These are phyloP conservation scores for Meda fulgida DNA, from an alignment of 2,797 vertebrate species.

Conservation along the genomic window DNA sequence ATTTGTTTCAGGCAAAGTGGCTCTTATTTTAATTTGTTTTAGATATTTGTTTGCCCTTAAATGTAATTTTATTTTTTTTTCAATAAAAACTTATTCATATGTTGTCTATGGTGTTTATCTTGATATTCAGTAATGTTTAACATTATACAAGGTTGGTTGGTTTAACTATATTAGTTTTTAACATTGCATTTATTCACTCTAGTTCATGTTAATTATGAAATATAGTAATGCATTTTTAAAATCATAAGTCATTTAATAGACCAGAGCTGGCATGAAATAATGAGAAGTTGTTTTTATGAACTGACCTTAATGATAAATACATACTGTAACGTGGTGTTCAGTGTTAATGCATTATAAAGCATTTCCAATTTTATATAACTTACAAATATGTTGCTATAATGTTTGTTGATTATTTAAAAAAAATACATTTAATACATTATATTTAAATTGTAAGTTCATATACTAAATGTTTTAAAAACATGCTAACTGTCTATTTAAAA, in stretches of 20 bases:
- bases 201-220: not conserved
- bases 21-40: constrained; percentile 14
- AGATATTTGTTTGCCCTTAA: not conserved
- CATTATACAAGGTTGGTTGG: not conserved
- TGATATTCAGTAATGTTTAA: not conserved
- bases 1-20: not conserved
- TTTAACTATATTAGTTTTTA: not conserved
- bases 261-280: no score
- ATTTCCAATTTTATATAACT: no score
- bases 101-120: not conserved
- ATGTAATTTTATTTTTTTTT: constrained; percentile 50
- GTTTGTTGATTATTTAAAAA: not conserved
- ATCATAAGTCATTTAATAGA: not conserved
- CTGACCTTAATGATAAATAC: no score
- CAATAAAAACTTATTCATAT: constrained; percentile 12
- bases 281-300: no score
- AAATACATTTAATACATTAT: not conserved
- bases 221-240: not conserved
- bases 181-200: not conserved
- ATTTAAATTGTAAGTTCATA: not conserved
- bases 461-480: not conserved
- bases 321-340: no score
- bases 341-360: no score
- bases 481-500: not conserved
- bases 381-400: no score